Conservation (phyloP, 2,113 vertebrate species). For the Bostrychus sinensis region DNA sequence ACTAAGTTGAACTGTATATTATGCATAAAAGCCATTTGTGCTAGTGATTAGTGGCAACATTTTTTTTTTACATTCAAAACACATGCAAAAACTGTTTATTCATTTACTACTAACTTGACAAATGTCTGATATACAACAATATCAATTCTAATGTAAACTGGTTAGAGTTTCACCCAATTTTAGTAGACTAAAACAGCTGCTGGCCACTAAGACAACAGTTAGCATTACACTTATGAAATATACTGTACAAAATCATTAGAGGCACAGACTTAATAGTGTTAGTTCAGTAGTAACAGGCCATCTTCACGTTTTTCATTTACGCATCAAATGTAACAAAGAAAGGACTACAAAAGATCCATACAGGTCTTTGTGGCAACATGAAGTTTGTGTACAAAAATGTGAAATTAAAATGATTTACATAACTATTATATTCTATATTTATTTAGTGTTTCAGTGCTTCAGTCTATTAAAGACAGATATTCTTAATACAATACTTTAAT, state of each 20-base stretch:
- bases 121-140: not conserved
- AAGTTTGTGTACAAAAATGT: not conserved
- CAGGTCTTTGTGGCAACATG: not conserved
- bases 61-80: not conserved
- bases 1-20: not conserved
- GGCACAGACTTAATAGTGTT: slow-evolving; percentile 6
- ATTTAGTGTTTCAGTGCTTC: slow-evolving; percentile 16
- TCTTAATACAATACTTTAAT: slow-evolving; percentile 44
- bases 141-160: slow-evolving; percentile 25
- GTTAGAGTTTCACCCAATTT: slow-evolving; percentile 44
- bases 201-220: slow-evolving; percentile 15
- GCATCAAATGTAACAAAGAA: slow-evolving; percentile 8
- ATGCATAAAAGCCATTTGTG: not conserved
- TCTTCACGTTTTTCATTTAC: not conserved
- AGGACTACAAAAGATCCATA: not conserved
- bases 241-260: slow-evolving; percentile 8
- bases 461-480: slow-evolving; percentile 9
- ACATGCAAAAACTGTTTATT: slow-evolving; percentile 5
- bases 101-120: not conserved
- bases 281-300: slow-evolving; percentile 26
- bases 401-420: not conserved
- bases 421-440: slow-evolving; percentile 5
- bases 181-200: slow-evolving; percentile 63
- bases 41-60: not conserved
- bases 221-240: slow-evolving; percentile 6